These are phyloP conservation scores for Morus bassanus DNA, from an alignment of 2,797 vertebrate genomes.

Conservation along the genomic window DNA sequence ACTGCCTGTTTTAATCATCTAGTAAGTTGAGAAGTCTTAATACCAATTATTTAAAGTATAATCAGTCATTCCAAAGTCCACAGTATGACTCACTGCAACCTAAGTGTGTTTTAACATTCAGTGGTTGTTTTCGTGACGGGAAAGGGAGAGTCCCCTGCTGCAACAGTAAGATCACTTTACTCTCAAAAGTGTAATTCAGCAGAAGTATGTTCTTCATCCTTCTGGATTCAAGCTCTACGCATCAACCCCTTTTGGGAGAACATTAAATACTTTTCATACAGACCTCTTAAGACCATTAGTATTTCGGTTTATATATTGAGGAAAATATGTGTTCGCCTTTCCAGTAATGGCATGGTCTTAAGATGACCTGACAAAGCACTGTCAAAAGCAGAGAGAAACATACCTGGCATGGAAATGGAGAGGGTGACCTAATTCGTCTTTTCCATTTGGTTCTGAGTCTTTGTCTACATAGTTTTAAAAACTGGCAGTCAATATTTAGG, in stretches of 20 bases:
- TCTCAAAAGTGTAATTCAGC: neutral
- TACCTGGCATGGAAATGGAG: neutral
- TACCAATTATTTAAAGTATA: neutral
- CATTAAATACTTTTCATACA: neutral
- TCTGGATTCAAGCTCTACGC: neutral
- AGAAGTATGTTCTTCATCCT: neutral
- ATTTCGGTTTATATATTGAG: neutral
- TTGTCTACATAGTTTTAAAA: neutral
- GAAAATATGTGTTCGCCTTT: neutral
- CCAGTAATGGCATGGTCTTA: neutral
- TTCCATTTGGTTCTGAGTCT: neutral
- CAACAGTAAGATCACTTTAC: conserved; percentile 5
- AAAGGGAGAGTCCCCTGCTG: conserved; percentile 36
- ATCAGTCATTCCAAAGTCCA: conserved; percentile 44
- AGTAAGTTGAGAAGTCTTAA: neutral
- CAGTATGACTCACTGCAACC: conserved; percentile 29
- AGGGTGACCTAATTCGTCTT: neutral
- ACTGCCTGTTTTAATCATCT: neutral
- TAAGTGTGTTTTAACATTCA: conserved; percentile 49
- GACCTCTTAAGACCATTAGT: neutral
- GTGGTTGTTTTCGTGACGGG: conserved; percentile 33
- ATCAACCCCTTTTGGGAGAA: neutral
- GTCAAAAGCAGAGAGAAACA: neutral
- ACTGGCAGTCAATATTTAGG: neutral
- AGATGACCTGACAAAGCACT: neutral